Base-by-base conservation (phyloP, 2,797 vertebrate species). In the Melopsittacus undulatus region DNA sequence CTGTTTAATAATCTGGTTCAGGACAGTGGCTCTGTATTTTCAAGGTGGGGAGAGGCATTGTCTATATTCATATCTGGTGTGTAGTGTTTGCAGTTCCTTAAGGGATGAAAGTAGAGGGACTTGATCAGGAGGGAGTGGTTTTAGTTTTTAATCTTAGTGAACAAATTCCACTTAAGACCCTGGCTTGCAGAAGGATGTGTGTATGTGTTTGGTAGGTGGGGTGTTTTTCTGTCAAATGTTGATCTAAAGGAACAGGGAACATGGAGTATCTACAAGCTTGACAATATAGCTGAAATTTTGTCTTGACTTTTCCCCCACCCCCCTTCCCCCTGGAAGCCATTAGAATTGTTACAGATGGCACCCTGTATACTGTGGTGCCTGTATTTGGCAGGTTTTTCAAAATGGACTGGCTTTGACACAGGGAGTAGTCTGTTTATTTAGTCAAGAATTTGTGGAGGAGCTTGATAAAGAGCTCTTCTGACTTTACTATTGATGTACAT, bases 371-470 rank as follows among this genome's bases (percentile, higher is more conserved):
- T 75, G 40, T 30, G 49, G 11, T 36, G 11, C 79, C 42, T 78
- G 46, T 94, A 76, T 68, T 94, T 94, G 66, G 77, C 42, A 27
- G 80, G 17, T 42, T 94, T 91, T 88, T 72, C 22, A 29, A 75
- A 95, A 75, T 16, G 10, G 12, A n/a, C 49, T 82, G 63, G 34
- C 63, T 36, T 95, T 95, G 51, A 38, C 85, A 59, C 17, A 59
- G 30, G 27, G 42, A 90, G 7, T 67, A 75, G 30, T 42, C 43
- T 87, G 75, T 78, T 78, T 92, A 77, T 54, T 87, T 91, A 77
- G 29, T n/a, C 56, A 82, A 56, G 52, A 90, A 76, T 57, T 78
- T 87, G 22, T 76, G 59, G 46, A 79, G 79, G 64, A 57, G 64
- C 26, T 89, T 92, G 43, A 46, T 73, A 5, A 78, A 86, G 32